Conservation (phyloP, 2,113 vertebrate genomes). For the Crotalus viridis region DNA sequence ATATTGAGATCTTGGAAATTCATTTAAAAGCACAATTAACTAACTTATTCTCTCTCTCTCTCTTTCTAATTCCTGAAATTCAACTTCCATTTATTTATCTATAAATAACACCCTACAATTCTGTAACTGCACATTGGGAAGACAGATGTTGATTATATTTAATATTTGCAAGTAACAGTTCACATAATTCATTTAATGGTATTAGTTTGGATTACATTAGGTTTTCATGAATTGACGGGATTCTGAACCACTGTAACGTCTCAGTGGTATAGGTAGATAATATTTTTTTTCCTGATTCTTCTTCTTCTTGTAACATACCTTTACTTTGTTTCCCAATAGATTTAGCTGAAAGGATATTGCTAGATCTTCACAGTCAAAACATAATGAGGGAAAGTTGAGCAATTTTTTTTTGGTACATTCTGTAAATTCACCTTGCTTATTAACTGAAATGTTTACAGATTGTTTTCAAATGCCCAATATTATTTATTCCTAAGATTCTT, state of each 20-base stretch:
- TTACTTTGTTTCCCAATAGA: not conserved
- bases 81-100: not conserved
- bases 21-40: not conserved
- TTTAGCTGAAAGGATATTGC: not conserved
- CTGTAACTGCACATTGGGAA: not conserved
- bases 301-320: not conserved
- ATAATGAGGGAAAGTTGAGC: not conserved
- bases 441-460: not conserved
- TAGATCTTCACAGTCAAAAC: not conserved
- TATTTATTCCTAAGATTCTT: not conserved
- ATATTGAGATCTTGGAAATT: not conserved
- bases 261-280: not conserved
- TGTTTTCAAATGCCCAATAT: not conserved
- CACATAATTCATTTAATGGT: not conserved
- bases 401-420: not conserved
- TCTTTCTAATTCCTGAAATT: not conserved
- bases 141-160: not conserved
- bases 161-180: not conserved
- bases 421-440: not conserved
- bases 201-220: not conserved
- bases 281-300: not conserved
- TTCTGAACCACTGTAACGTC: not conserved
- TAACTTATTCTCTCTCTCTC: not conserved
- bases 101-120: not conserved
- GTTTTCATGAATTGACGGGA: not conserved